Base-by-base conservation (phyloP, 2,113 vertebrate species). In the Chrysemys picta region DNA sequence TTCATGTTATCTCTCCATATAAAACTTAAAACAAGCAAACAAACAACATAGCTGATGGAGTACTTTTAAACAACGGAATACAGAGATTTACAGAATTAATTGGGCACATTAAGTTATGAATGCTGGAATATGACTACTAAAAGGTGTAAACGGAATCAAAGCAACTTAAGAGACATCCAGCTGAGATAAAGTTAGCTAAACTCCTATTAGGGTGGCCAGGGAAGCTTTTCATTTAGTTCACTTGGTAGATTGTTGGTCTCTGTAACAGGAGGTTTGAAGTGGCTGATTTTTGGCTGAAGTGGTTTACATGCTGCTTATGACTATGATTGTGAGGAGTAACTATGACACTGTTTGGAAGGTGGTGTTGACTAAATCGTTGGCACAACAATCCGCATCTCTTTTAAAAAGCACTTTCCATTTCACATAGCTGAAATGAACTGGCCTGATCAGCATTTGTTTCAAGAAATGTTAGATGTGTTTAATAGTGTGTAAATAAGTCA, bases 331-430 rank as follows among this genome's bases (percentile, higher is more conserved):
- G n/a, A 72, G 9, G n/a, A 38, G 35, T 72, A 72, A 38, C 8
- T 22, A 72, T 72, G 17, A 29, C 50, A 38, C 31, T 0, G 69
- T 81, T 92, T 87, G 31, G 83, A 91, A 52, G 1, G 22, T 27
- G 52, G 1, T 65, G 7, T 25, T 31, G 17, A 47, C 72, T 90
- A 79, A 0, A 5, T 56, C 90, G 25, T 76, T 75, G 52, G 21
- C 45, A 93, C 0, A 72, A 75, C 75, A 54, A 0, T 3, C 27
- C 78, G 16, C 8, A 56, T 1, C 19, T 42, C 10, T 14, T 78
- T 80, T 85, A 81, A 80, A 80, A 31, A 29, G 3, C 65, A 72
- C 19, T 38, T 72, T 17, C n/a, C 31, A 21, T n/a, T 81, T 90
- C 10, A 10, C 10, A 2, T 38, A 82, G 35, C 47, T 2, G 81